Conservation (phyloP, 2,113 vertebrate genomes). For the Myocastor coypus region DNA sequence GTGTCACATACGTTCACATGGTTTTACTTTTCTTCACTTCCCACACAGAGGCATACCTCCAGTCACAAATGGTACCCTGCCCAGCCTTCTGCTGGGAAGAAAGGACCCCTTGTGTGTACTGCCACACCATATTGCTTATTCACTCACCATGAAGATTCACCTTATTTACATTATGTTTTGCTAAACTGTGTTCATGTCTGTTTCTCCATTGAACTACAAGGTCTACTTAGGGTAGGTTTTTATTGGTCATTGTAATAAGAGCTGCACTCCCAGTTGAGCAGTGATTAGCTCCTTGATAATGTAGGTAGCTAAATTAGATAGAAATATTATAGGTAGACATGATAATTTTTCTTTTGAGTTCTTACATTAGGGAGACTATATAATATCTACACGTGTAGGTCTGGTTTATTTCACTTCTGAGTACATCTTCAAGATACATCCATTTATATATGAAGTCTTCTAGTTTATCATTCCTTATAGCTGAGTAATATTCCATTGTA, state of each 20-base stretch:
- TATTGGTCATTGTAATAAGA: background rate
- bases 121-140: background rate
- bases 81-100: background rate
- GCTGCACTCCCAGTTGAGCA: background rate
- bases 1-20: background rate
- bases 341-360: no score
- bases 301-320: no score
- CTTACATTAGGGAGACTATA: no score
- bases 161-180: background rate
- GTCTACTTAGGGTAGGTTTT: background rate
- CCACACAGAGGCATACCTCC: background rate
- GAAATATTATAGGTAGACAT: no score
- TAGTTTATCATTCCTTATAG: no score
- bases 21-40: conserved; percentile 15
- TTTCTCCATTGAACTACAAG: background rate
- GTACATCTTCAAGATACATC: no score
- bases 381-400: no score
- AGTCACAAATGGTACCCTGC: background rate
- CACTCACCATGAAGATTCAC: background rate
- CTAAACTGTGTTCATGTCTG: background rate
- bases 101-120: background rate
- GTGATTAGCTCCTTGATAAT: background rate
- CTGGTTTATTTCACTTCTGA: no score
- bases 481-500: no score
- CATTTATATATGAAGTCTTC: no score